phyloP scores from a whole-genome alignment of 2,797 vertebrate species.

The Thunnus albacares region DNA sequence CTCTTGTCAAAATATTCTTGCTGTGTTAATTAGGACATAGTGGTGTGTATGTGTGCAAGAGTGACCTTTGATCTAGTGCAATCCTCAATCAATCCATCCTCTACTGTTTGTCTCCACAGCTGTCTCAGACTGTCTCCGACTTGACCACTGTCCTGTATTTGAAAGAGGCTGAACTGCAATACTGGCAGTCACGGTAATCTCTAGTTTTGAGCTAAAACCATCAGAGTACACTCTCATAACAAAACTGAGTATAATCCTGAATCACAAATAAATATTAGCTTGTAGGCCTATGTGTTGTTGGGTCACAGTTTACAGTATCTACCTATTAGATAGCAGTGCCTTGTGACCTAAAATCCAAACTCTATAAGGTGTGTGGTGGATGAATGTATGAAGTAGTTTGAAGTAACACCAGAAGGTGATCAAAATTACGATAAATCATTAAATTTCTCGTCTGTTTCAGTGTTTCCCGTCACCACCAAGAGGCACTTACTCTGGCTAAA shows the following conservation, averaged over 20 bases:
- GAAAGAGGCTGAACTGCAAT: constrained; percentile 86
- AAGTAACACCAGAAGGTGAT: constrained; percentile 10
- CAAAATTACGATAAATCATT: background rate
- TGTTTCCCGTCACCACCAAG: constrained; percentile 78
- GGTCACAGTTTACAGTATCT: background rate
- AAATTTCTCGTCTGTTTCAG: constrained; percentile 55
- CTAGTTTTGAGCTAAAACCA: background rate
- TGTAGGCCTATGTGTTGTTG: background rate
- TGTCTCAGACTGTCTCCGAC: constrained; percentile 83
- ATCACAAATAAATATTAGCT: background rate
- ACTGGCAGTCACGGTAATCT: constrained; percentile 85
- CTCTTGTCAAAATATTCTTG: too few relatives aligned
- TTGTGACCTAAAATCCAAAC: background rate
- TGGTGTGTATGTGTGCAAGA: too few relatives aligned
- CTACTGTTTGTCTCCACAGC: constrained; percentile 64
- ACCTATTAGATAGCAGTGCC: too few relatives aligned
- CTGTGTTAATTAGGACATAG: background rate
- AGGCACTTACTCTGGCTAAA: constrained; percentile 81
- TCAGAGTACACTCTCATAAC: background rate
- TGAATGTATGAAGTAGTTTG: background rate
- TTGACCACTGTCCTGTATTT: constrained; percentile 80
- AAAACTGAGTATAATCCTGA: background rate
- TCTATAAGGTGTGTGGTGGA: background rate
- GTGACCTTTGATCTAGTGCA: constrained; percentile 1
- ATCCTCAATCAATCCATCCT: background rate